Evolutionary conservation across 1,140 invertebrate species (phyloP).

Genomic region (Harlomillsia oculata): DNA sequence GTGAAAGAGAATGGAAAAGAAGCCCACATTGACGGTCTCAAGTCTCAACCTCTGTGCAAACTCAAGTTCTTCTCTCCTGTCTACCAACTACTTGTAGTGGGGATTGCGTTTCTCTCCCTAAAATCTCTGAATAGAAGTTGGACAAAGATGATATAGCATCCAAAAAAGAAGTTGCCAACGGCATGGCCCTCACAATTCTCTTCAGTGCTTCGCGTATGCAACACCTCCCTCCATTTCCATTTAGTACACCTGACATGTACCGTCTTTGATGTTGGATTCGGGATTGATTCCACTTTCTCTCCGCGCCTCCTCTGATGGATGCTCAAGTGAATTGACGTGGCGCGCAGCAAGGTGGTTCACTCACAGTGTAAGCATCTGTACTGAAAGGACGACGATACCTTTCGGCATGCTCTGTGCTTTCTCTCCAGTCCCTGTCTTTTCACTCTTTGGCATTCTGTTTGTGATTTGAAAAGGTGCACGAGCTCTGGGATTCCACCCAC

Average conservation of each 20-base stretch:
- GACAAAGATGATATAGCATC: too few species aligned
- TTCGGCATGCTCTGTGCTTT: conserved; percentile 1
- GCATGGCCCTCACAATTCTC: conserved; percentile 10
- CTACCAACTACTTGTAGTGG: too few species aligned
- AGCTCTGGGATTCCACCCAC: background rate
- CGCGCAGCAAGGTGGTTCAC: conserved; percentile 2
- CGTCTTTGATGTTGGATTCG: conserved; percentile 24
- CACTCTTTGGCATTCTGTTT: conserved; percentile 1
- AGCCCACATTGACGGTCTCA: conserved; percentile 1
- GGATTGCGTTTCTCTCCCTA: too few species aligned
- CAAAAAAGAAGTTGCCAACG: conserved; percentile 15
- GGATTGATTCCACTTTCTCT: conserved; percentile 30
- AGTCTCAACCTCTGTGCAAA: conserved; percentile 1
- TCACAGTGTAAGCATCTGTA: background rate
- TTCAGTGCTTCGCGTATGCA: conserved; percentile 13
- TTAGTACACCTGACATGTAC: conserved; percentile 35
- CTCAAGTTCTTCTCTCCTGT: too few species aligned
- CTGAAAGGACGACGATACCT: background rate
- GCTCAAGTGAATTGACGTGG: conserved; percentile 14
- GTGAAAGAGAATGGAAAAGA: conserved; percentile 7
- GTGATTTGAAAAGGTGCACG: background rate
- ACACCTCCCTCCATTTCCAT: conserved; percentile 34
- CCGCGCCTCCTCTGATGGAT: conserved; percentile 20
- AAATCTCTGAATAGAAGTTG: too few species aligned
- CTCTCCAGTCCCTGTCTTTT: background rate